Percentiles rank a stretch among this genome's conserved stretches.
These are phyloP conservation scores for Acronicta psi DNA, from an alignment of 2,888 invertebrate species.

Conservation along the genomic window DNA sequence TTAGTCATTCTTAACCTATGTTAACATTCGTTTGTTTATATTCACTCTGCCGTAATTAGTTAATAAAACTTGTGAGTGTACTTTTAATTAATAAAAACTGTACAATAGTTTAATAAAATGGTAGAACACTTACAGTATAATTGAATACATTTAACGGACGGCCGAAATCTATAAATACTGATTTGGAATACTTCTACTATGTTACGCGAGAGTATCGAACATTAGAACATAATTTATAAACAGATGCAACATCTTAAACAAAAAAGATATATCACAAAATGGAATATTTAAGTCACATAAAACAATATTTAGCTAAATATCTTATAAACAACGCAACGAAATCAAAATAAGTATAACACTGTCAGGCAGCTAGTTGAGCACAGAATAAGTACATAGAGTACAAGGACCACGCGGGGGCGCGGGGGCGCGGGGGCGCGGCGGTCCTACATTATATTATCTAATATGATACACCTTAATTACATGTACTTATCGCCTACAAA, in stretches of 20 bases:
- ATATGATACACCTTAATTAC: constrained; percentile 46
- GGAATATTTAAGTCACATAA: constrained; percentile 40
- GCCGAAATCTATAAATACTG: constrained; percentile 53
- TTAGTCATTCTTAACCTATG: constrained; percentile 12
- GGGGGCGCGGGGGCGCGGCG: neutral
- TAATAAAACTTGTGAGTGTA: constrained; percentile 39
- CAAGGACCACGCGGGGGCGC: neutral
- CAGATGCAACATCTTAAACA: constrained; percentile 24
- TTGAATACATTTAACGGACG: constrained; percentile 55
- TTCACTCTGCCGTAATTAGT: constrained; percentile 32
- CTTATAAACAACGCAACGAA: constrained; percentile 36
- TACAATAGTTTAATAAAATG: constrained; percentile 42
- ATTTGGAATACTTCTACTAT: constrained; percentile 38
- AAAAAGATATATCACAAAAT: constrained; percentile 44
- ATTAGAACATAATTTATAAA: constrained; percentile 28
- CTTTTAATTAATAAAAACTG: constrained; percentile 48
- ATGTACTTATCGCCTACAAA: constrained; percentile 51
- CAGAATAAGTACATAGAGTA: constrained; percentile 25
- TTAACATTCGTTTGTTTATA: constrained; percentile 20
- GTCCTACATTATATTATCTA: constrained; percentile 7
- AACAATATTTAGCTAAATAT: constrained; percentile 35
- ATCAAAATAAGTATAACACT: constrained; percentile 27
- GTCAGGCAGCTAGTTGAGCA: constrained; percentile 49
- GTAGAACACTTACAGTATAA: constrained; percentile 39
- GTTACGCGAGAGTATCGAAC: constrained; percentile 28